Base-by-base conservation (phyloP, 2,113 vertebrate species). In the Formicarius rufipectus region DNA sequence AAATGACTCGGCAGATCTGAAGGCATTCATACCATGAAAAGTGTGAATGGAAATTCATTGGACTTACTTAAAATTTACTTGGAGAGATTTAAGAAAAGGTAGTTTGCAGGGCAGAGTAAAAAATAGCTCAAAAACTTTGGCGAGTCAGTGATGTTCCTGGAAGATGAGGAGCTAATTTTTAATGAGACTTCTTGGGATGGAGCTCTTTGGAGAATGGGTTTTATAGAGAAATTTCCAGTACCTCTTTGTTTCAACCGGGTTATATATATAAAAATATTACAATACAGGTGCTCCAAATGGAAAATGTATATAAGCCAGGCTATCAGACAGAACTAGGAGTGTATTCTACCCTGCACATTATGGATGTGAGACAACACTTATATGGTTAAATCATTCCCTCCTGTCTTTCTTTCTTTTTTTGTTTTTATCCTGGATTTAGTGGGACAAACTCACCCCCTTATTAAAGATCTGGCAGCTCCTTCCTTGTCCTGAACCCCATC, bases 391-490 rank as follows among this genome's bases (percentile, higher is more conserved):
- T 94, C 35, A 64, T 55, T 64, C 47, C 17, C 31, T 73, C 35
- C 35, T 50, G 74, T 66, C 52, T 92, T 80, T 53, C 28, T 85
- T 63, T 3, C 5, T 35, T 39, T 44, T 25, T 39, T 62, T 50
- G 44, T 79, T 60, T 27, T 30, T 13, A 63, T 78, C 24, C 24
- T 28, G 35, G 28, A 81, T 78, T 84, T 44, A 68, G 17, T 59
- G 68, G 82, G 82, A 96, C 73, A 91, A 87, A 87, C 56, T 91
- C 45, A 85, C 15, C 20, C 58, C 49, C 30, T 93, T 84, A 93
- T 91, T 79, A 97, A 96, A 96, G 93, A 94, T 33, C 83, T 97
- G 97, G 96, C 96, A 96, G 79, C 89, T 96, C 89, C 67, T 92
- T 95, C 71, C 5, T 9, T 94, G 92, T 91, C 25, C 93, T 97